Evolutionary conservation across 1,140 invertebrate species (phyloP).

Genomic region (Drosophila ambigua): DNA sequence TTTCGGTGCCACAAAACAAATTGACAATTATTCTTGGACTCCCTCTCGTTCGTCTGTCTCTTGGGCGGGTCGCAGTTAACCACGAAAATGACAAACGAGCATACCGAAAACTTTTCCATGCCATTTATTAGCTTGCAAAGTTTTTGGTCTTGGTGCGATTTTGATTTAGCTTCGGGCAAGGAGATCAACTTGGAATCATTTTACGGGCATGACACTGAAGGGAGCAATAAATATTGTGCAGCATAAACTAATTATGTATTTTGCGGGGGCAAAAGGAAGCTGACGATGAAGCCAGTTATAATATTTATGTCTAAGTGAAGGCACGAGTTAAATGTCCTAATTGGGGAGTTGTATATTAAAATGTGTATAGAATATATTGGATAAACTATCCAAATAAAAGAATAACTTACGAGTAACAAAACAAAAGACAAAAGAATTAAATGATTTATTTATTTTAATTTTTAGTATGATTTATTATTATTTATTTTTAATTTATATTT

Average conservation of each 20-base stretch:
- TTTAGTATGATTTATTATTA: no score
- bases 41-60: not conserved
- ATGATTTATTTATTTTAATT: no score
- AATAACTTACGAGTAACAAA: no score
- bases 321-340: no score
- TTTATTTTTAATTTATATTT: no score
- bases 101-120: constrained; percentile 59
- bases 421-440: not conserved
- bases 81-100: constrained; percentile 67
- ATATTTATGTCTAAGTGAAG: no score
- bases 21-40: constrained; percentile 67
- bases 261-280: not conserved
- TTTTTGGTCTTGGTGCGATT: constrained; percentile 67
- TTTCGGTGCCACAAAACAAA: constrained; percentile 52
- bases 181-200: constrained; percentile 22
- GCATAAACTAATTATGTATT: constrained; percentile 5
- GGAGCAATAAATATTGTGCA: constrained; percentile 16
- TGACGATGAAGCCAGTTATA: not conserved
- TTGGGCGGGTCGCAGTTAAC: constrained; percentile 12
- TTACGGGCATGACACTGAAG: not conserved
- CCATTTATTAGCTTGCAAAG: constrained; percentile 71
- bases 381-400: no score
- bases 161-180: constrained; percentile 62
- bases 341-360: no score
- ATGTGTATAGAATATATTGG: no score